Evolutionary conservation across 2,888 invertebrate genomes (phyloP).

Genomic region (Drosophila pseudotakahashii): DNA sequence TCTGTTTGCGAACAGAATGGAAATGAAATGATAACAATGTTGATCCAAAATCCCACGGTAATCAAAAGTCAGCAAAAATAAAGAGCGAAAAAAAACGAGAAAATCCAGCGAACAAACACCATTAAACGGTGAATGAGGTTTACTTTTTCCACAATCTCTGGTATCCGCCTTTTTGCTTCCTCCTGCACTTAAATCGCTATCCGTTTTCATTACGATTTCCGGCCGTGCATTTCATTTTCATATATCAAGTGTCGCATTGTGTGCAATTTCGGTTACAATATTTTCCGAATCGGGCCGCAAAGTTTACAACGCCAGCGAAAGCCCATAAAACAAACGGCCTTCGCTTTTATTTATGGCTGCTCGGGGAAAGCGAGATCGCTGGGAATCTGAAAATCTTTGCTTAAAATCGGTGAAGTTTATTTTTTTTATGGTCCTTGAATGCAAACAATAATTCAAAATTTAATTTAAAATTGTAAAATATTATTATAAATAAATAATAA

Average conservation of each 20-base stretch:
- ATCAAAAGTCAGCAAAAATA: conserved; percentile 29
- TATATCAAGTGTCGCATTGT: conserved; percentile 36
- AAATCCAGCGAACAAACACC: conserved; percentile 40
- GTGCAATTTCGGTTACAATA: conserved; percentile 43
- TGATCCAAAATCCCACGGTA: conserved; percentile 40
- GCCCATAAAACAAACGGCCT: conserved; percentile 12
- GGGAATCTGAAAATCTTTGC: conserved; percentile 12
- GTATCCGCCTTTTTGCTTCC: not conserved
- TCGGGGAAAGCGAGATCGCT: conserved; percentile 10
- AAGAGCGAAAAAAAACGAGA: conserved; percentile 5
- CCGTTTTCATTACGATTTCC: conserved; percentile 40
- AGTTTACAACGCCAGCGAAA: conserved; percentile 4
- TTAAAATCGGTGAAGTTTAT: not conserved
- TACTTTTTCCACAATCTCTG: conserved; percentile 9
- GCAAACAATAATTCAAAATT: too few species aligned
- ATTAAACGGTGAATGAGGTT: conserved; percentile 33
- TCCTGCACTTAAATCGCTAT: conserved; percentile 34
- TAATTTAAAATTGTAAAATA: too few species aligned
- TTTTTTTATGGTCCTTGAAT: conserved; percentile 23
- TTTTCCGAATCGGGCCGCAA: conserved; percentile 21
- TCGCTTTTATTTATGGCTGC: conserved; percentile 26
- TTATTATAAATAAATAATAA: too few species aligned
- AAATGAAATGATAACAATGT: conserved; percentile 49
- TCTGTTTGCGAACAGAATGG: conserved; percentile 9
- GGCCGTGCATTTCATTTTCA: conserved; percentile 30